A percentile compares a stretch with the other conserved stretches of the same genome.
Conservation (phyloP, 2,888 invertebrate species). For the Sinhomidia bicolor region DNA sequence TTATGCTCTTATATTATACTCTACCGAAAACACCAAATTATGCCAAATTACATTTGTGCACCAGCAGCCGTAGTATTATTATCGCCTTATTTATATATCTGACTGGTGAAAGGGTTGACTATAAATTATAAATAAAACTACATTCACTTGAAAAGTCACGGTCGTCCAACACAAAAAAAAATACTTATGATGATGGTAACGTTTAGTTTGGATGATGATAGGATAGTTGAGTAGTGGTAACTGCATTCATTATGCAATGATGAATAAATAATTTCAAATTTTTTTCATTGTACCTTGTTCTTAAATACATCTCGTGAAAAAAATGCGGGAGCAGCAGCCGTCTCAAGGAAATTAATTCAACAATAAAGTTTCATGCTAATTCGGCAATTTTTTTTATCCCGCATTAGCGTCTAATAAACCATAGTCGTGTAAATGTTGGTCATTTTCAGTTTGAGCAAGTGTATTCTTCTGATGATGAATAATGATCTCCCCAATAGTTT, state of each 20-base stretch:
- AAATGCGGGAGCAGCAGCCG: slow-evolving; percentile 29
- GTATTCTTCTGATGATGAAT: slow-evolving; percentile 39
- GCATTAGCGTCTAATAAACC: slow-evolving; percentile 33
- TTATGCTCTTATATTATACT: too few relatives aligned
- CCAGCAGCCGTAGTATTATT: too few relatives aligned
- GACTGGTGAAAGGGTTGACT: background rate
- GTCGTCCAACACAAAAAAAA: background rate
- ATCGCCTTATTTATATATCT: too few relatives aligned
- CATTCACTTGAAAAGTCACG: background rate
- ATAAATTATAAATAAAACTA: background rate
- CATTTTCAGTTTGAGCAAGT: slow-evolving; percentile 11
- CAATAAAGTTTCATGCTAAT: slow-evolving; percentile 41
- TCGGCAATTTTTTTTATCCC: slow-evolving; percentile 50
- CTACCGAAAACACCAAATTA: too few relatives aligned
- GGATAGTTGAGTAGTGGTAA: background rate
- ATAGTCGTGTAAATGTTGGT: slow-evolving; percentile 23
- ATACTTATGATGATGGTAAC: background rate
- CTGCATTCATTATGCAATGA: background rate
- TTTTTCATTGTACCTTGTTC: background rate
- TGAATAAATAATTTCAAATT: background rate
- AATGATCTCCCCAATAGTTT: slow-evolving; percentile 44
- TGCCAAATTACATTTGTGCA: too few relatives aligned
- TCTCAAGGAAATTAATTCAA: slow-evolving; percentile 11
- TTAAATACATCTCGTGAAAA: background rate
- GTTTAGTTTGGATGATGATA: background rate